phyloP scores from a whole-genome alignment of 1,140 invertebrate genomes.

The Diplogasteroides magnus region DNA sequence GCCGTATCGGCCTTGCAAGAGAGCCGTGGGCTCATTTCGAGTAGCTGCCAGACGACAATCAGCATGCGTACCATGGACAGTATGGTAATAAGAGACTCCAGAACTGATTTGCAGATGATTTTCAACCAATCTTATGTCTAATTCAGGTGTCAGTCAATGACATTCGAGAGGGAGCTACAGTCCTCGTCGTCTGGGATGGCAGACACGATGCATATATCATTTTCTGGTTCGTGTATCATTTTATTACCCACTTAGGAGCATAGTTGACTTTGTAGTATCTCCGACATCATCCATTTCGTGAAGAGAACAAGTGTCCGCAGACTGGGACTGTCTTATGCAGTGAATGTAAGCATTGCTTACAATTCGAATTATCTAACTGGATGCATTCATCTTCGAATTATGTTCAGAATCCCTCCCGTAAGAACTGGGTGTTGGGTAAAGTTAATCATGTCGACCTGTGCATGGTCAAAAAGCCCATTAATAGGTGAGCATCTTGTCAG shows the following conservation, averaged over 20 bases:
- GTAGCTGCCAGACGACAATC: too few species aligned
- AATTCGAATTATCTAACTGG: too few species aligned
- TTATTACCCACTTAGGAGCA: not conserved
- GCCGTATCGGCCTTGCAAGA: too few species aligned
- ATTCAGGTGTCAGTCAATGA: not conserved
- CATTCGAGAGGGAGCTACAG: not conserved
- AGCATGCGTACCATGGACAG: too few species aligned
- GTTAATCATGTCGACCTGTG: not conserved
- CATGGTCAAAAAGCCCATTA: not conserved
- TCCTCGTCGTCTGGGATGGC: not conserved
- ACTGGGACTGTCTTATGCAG: not conserved
- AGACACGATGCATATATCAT: not conserved
- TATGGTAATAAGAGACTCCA: too few species aligned
- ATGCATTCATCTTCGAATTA: not conserved
- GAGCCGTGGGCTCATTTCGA: too few species aligned
- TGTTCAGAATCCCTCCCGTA: not conserved
- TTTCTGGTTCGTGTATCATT: not conserved
- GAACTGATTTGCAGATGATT: too few species aligned
- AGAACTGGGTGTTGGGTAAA: not conserved
- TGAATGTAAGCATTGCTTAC: too few species aligned
- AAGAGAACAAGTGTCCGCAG: not conserved
- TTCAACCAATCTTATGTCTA: too few species aligned
- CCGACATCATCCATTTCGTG: not conserved
- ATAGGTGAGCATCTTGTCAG: not conserved
- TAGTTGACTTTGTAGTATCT: not conserved